Evolutionary conservation across 37 sponge, comb jelly and placozoan genomes (phyloP), one percentile per base, ranked within the genome.

Genomic region (Beroe ovata): DNA sequence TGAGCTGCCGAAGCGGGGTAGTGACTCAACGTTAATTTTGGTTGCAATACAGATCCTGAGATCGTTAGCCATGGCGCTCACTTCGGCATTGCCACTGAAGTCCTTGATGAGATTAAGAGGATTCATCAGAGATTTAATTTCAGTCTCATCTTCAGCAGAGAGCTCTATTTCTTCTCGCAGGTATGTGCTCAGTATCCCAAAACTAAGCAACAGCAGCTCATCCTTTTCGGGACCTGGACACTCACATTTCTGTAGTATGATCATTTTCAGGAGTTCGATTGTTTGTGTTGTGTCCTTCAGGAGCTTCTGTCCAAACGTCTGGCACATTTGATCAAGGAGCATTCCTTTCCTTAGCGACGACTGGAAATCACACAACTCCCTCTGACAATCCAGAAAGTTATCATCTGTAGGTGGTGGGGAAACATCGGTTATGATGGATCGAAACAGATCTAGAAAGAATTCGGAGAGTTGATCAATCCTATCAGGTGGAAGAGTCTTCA

Each of bases 111-210:
- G 3, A 8, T 8, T 40, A 0, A 77, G 23, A 3, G 84, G 84
- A 21, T 40, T 54, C 8, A 77, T 11, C 8, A 77, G 47, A 3
- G 54, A 42, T 42, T 77, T 77, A 6, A 77, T 77, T 23, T 77
- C 84, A 42, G 41, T 40, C 21, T 77, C 54, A 77, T 77, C 84
- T 0, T 19, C 35, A 25, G 39, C 47, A 14, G 54, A 26, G 20
- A 77, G 47, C 28, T 38, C 33, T 39, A 77, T 77, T 42, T 77
- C 84, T 23, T 77, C 84, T 11, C 84, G 84, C 47, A 77, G 26
- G 84, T 77, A 77, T 3, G 84, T 77, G 84, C 84, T 77, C 28
- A 77, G 38, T 32, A 77, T 77, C 19, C 84, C 84, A 77, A 77
- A 77, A 40, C 84, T 77, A 4, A 42, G 26, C 28, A 41, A 21